Evolutionary conservation across 2,113 vertebrate genomes (phyloP).

Genomic region (human (Homo sapiens)): GRCh38 chr20:40336501-40337000

Average conservation of each 20-base stretch:
- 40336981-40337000: background rate
- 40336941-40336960: background rate
- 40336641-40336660: background rate
- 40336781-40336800: background rate
- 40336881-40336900: background rate
- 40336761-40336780: background rate
- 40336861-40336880: background rate
- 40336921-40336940: background rate
- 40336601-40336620: background rate
- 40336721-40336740: background rate
- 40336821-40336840: background rate
- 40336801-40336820: background rate
- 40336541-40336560: background rate
- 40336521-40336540: background rate
- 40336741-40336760: too few relatives aligned
- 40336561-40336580: background rate
- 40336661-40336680: background rate
- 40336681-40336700: background rate
- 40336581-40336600: background rate
- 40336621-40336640: background rate
- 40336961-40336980: background rate
- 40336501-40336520: background rate
- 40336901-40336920: background rate
- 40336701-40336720: background rate
- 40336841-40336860: background rate